These are phyloP conservation scores for Laticauda laticaudata DNA, from an alignment of 2,113 vertebrate genomes.

Conservation along the genomic window DNA sequence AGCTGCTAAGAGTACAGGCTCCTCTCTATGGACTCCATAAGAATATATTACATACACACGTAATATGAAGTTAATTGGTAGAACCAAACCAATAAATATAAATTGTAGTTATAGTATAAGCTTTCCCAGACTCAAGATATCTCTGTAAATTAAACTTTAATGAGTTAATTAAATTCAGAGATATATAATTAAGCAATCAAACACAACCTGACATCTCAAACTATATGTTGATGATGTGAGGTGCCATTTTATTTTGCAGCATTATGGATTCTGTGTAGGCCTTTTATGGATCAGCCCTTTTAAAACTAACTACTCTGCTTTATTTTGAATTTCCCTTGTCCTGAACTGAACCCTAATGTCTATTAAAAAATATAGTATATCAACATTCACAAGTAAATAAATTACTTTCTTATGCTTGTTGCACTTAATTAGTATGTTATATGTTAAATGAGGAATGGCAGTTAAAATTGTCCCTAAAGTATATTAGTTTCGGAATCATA, in stretches of 20 bases:
- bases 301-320: not conserved
- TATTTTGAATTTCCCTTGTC: not conserved
- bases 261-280: not conserved
- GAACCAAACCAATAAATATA: conserved; percentile 1
- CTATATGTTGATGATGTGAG: conserved; percentile 46
- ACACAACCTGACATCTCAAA: conserved; percentile 29
- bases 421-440: not conserved
- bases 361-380: not conserved
- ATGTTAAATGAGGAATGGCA: not conserved
- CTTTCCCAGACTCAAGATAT: conserved; percentile 40
- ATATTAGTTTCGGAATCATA: not conserved
- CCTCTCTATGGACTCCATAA: not conserved
- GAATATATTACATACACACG: not conserved
- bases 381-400: not conserved
- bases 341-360: not conserved
- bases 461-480: not conserved
- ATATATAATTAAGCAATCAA: conserved; percentile 53
- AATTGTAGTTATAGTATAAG: conserved; percentile 39
- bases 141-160: conserved; percentile 56
- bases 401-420: not conserved
- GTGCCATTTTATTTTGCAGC: conserved; percentile 15
- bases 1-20: not conserved
- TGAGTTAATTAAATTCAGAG: conserved; percentile 61
- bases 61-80: conserved; percentile 7
- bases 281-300: not conserved